Evolutionary conservation across 2,888 invertebrate species (phyloP).

Genomic region (Ophion ventricosus): DNA sequence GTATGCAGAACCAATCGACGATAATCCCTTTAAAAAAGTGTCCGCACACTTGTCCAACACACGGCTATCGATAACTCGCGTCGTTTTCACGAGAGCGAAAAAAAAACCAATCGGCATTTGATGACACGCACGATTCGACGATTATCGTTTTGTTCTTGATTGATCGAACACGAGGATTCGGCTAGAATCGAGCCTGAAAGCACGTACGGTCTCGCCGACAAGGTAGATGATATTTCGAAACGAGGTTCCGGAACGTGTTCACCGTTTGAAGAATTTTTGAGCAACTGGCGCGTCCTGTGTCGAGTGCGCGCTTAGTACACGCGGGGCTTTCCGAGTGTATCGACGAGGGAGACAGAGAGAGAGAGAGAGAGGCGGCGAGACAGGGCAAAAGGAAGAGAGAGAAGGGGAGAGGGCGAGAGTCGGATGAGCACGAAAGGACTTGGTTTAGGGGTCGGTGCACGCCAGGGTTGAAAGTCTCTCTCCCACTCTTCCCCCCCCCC

Average conservation of each 20-base stretch:
- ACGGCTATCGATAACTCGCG: not conserved
- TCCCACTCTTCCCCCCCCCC: conserved; percentile 10
- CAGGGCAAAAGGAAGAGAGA: conserved; percentile 3
- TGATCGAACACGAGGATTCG: not conserved
- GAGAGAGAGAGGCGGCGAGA: conserved; percentile 15
- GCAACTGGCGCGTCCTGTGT: conserved; percentile 58
- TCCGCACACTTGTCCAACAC: not conserved
- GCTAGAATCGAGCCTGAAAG: conserved; percentile 3
- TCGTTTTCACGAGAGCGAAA: not conserved
- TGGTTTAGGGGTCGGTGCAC: conserved; percentile 64
- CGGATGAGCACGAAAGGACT: conserved; percentile 59
- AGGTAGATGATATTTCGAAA: conserved; percentile 29
- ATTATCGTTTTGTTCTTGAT: not conserved
- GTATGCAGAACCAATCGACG: not conserved
- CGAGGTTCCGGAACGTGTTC: conserved; percentile 34
- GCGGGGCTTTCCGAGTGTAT: conserved; percentile 51
- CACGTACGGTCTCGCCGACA: not conserved
- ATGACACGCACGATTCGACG: not conserved
- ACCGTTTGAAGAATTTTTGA: conserved; percentile 57
- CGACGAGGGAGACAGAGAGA: conserved; percentile 14
- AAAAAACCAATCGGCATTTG: not conserved
- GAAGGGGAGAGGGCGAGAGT: conserved; percentile 35
- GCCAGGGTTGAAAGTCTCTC: conserved; percentile 59
- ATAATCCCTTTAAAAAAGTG: conserved; percentile 24
- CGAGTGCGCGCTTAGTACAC: conserved; percentile 36